Conservation (phyloP, 2,113 vertebrate species). For the Trichechus manatus region DNA sequence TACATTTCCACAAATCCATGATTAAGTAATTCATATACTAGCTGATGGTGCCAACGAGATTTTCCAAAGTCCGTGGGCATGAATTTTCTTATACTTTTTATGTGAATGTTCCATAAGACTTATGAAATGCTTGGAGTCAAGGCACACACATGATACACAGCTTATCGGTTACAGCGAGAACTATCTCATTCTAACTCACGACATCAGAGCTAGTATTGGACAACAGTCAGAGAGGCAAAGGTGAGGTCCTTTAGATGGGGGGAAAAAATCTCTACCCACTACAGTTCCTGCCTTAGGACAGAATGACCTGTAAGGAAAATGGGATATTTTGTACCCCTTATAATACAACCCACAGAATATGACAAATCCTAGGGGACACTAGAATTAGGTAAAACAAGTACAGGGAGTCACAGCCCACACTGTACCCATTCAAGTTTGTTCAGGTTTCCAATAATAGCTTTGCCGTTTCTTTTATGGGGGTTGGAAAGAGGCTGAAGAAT, state of each 20-base stretch:
- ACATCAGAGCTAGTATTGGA: neutral
- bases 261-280: neutral
- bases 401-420: neutral
- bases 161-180: neutral
- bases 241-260: neutral
- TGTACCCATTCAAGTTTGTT: constrained; percentile 7
- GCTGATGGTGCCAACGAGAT: neutral
- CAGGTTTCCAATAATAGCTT: neutral
- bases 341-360: neutral
- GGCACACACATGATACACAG: neutral
- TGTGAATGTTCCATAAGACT: neutral
- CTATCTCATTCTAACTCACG: constrained; percentile 28
- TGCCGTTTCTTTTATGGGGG: constrained; percentile 33
- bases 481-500: neutral
- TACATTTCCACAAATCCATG: neutral
- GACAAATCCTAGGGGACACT: constrained; percentile 19
- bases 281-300: constrained; percentile 52
- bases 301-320: constrained; percentile 18
- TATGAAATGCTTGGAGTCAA: neutral
- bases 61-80: constrained; percentile 38
- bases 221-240: neutral
- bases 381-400: constrained; percentile 39
- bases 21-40: constrained; percentile 35
- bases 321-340: neutral
- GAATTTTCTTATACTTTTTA: neutral